A percentile compares a stretch with the other conserved stretches of the same genome.
Conservation (phyloP, 2,888 invertebrate species). For the Acanthosepion lycidas region DNA sequence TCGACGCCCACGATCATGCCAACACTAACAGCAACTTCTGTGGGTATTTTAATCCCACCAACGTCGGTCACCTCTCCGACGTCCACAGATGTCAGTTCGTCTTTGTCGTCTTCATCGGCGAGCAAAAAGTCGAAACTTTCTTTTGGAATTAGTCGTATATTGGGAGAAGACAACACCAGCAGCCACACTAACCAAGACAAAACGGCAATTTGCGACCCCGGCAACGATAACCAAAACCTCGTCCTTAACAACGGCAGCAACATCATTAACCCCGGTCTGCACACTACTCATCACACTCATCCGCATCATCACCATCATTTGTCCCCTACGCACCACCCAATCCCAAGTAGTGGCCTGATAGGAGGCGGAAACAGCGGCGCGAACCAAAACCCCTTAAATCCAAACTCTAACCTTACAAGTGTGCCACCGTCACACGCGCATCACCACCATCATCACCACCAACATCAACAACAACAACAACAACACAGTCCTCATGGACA, state of each 20-base stretch:
- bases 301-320: neutral
- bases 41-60: neutral
- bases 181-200: neutral
- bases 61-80: neutral
- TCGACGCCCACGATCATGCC: neutral
- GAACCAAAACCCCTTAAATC: neutral
- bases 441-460: neutral
- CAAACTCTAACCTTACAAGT: neutral
- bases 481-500: slow-evolving; percentile 2
- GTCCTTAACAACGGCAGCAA: neutral
- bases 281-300: neutral
- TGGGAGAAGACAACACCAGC: slow-evolving; percentile 41
- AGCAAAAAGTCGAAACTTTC: slow-evolving; percentile 18
- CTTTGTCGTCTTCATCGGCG: neutral
- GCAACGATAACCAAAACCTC: neutral
- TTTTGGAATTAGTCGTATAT: slow-evolving; percentile 15
- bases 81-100: neutral
- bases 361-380: neutral
- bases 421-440: neutral
- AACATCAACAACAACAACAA: neutral
- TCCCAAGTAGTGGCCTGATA: neutral
- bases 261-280: slow-evolving; percentile 11
- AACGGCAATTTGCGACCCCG: neutral
- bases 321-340: neutral
- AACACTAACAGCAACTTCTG: neutral